Base-by-base conservation (phyloP, 2,113 vertebrate species). In the Pelmatolapia mariae region DNA sequence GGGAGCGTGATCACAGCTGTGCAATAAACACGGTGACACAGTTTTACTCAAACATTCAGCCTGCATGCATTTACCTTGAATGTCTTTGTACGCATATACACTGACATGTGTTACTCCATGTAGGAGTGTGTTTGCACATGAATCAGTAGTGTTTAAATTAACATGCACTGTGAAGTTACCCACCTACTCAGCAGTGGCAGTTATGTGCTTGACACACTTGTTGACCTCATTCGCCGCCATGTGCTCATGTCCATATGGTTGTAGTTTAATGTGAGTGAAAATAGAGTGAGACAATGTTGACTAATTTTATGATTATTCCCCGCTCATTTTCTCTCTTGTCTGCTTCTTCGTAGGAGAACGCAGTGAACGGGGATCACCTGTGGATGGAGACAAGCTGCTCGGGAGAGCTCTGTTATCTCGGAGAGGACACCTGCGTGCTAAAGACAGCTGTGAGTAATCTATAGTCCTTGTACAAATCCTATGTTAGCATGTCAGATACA, bases 371-470 rank as follows among this genome's bases (percentile, higher is more conserved):
- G 16, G 98, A 99, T 84, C 99, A 99, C 95, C 96, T 99, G 83
- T 99, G 99, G 99, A 96, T 98, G 96, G 99, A 99, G 94, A 99
- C 98, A n/a, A 99, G 98, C 53, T 98, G 98, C 89, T 99, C 99
- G 1, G 99, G 98, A 59, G 99, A 99, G 83, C 97, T 99, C 33
- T 99, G 99, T 90, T 99, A 99, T 92, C 96, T 99, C 26, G 99
- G 99, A 16, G 98, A 99, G 90, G 99, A 99, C 93, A 97, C 97
- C 88, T 99, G 99, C 93, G 95, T 98, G 87, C 97, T 98, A 24
- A 97, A 98, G 95, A 98, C 98, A 83, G 97, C 98, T 91, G 98
- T 99, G 97, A 99, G 99, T 98, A 86, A 22, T 22, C 10, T 3
- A 36, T 43, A 73, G 13, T 2, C 18, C 47, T 22, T 54, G 57